phyloP scores from a whole-genome alignment of 2,797 vertebrate species.

The Chrysolophus pictus region DNA sequence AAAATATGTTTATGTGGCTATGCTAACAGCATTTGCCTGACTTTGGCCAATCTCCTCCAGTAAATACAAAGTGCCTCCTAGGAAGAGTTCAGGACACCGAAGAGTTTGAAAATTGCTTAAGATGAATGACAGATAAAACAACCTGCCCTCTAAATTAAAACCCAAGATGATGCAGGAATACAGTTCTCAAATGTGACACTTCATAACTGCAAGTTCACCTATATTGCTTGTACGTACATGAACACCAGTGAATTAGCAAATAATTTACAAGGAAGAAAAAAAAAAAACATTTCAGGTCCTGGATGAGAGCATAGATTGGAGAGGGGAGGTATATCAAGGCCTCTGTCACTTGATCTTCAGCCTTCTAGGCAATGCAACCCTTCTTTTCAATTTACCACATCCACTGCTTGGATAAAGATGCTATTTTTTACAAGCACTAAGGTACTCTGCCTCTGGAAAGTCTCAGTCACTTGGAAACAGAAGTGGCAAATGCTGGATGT shows the following conservation, averaged over 20 bases:
- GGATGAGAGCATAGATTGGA: not conserved
- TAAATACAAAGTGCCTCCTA: not conserved
- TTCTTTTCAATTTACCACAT: not conserved
- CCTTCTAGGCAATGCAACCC: slow-evolving; percentile 28
- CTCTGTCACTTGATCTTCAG: not conserved
- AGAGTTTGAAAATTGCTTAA: not conserved
- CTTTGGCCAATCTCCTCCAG: not conserved
- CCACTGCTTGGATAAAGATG: not conserved
- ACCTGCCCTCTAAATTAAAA: not conserved
- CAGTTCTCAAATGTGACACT: not conserved
- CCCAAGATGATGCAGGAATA: not conserved
- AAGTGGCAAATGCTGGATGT: slow-evolving; percentile 32
- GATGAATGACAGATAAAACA: not conserved
- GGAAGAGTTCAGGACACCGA: not conserved
- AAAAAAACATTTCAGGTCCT: not conserved
- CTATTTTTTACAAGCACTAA: not conserved
- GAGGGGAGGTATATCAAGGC: not conserved
- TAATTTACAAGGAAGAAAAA: fast-evolving
- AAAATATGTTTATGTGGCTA: not conserved
- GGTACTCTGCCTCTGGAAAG: slow-evolving; percentile 55
- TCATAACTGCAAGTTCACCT: not conserved
- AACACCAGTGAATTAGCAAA: not conserved
- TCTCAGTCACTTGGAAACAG: slow-evolving; percentile 45
- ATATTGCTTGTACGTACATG: fast-evolving
- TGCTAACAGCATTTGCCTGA: not conserved